A percentile compares a stretch with the other conserved stretches of the same genome.
Conservation (phyloP, 2,797 vertebrate genomes). For the Steatocranus sp. region DNA sequence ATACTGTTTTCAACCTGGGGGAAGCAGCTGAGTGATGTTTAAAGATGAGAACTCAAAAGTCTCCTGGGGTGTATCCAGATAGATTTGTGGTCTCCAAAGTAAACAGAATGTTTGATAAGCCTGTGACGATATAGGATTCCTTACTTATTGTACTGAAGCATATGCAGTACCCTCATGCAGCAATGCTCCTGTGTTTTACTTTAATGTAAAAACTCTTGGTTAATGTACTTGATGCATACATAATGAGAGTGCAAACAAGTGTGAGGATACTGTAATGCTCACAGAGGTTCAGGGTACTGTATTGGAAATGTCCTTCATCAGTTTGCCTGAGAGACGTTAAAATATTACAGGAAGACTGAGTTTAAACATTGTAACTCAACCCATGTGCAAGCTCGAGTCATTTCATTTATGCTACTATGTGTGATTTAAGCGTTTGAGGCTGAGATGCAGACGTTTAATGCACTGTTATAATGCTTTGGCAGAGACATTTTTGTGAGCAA, state of each 20-base stretch:
- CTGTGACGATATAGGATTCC: background rate
- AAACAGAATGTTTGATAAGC: conserved; percentile 36
- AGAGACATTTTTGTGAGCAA: background rate
- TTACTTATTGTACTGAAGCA: background rate
- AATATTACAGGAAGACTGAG: background rate
- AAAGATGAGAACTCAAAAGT: conserved; percentile 6
- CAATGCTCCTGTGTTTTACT: background rate
- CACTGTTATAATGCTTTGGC: background rate
- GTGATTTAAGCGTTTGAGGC: background rate
- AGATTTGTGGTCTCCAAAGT: conserved; percentile 11
- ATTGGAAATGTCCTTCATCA: background rate
- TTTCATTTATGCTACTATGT: background rate
- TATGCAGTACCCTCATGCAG: background rate
- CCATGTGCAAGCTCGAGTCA: background rate
- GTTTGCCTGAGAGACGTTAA: background rate
- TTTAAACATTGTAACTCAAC: background rate
- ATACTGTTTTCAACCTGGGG: conserved; percentile 7
- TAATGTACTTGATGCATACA: background rate
- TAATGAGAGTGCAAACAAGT: background rate
- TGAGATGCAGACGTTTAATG: background rate
- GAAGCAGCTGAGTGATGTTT: background rate
- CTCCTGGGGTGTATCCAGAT: background rate
- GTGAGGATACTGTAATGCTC: background rate
- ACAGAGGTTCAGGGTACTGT: background rate
- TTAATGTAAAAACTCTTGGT: background rate